A percentile compares a stretch with the other conserved stretches of the same genome.
These are phyloP conservation scores for Pogonus chalceus DNA, from an alignment of 1,140 invertebrate species.

Conservation along the genomic window DNA sequence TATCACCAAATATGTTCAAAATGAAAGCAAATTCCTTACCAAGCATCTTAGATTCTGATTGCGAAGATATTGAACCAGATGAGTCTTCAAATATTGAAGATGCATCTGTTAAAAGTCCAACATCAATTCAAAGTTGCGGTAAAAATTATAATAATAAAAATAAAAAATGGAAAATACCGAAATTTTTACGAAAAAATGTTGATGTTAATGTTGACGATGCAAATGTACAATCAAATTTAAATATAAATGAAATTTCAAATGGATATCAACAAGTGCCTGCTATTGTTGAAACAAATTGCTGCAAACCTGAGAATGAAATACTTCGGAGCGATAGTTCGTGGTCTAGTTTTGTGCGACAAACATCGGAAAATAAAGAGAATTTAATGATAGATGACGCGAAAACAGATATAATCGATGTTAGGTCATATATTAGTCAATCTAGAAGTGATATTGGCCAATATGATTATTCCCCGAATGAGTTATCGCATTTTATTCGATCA, in stretches of 20 bases:
- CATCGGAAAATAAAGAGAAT: background rate
- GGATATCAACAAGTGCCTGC: conserved; percentile 52
- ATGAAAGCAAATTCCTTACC: conserved; percentile 65
- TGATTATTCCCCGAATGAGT: conserved; percentile 25
- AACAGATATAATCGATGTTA: conserved; percentile 51
- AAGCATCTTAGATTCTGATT: conserved; percentile 66
- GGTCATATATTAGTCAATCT: conserved; percentile 57
- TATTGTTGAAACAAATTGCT: conserved; percentile 45
- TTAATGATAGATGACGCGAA: conserved; percentile 18
- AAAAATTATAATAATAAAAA: conserved; percentile 46
- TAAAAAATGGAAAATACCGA: conserved; percentile 53
- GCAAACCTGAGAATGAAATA: background rate
- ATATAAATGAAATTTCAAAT: no score
- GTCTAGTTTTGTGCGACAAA: background rate
- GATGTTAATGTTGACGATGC: background rate
- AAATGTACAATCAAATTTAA: background rate
- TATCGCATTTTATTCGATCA: conserved; percentile 26
- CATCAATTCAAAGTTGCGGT: conserved; percentile 43
- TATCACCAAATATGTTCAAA: conserved; percentile 47
- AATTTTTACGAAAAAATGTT: conserved; percentile 43
- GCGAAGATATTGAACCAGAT: conserved; percentile 43
- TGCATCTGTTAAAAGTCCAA: conserved; percentile 26
- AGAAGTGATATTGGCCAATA: conserved; percentile 46
- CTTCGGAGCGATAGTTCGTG: background rate
- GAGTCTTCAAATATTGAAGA: conserved; percentile 34